Conservation (phyloP, 2,113 vertebrate genomes). For the Furnarius figulus region DNA sequence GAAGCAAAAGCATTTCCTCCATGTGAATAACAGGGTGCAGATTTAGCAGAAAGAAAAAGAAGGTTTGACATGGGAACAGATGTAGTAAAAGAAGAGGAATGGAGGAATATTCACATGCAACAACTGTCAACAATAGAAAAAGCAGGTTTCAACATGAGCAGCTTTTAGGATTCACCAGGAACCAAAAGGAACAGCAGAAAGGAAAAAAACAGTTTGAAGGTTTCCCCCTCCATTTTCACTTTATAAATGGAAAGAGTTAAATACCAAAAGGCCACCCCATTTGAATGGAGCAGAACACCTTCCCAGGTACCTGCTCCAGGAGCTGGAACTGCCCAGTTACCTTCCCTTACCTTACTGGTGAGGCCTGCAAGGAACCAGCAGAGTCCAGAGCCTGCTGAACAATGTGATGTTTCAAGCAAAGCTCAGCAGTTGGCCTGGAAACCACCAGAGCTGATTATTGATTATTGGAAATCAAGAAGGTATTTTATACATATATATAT, state of each 20-base stretch:
- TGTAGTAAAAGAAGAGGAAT: not conserved
- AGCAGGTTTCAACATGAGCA: not conserved
- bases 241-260: not conserved
- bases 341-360: not conserved
- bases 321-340: not conserved
- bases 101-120: too few relatives aligned
- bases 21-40: not conserved
- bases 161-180: not conserved
- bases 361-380: not conserved
- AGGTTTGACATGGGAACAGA: too few relatives aligned
- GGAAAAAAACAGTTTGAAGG: not conserved
- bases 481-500: too few relatives aligned
- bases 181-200: not conserved
- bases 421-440: not conserved
- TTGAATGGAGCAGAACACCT: not conserved
- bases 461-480: accelerated
- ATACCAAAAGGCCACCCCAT: not conserved
- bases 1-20: not conserved
- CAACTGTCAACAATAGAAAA: not conserved
- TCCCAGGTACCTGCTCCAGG: accelerated
- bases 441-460: accelerated
- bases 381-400: accelerated
- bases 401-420: not conserved
- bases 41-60: not conserved
- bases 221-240: not conserved